Conservation (phyloP, 1,140 invertebrate species). For the Danaus melanippus region DNA sequence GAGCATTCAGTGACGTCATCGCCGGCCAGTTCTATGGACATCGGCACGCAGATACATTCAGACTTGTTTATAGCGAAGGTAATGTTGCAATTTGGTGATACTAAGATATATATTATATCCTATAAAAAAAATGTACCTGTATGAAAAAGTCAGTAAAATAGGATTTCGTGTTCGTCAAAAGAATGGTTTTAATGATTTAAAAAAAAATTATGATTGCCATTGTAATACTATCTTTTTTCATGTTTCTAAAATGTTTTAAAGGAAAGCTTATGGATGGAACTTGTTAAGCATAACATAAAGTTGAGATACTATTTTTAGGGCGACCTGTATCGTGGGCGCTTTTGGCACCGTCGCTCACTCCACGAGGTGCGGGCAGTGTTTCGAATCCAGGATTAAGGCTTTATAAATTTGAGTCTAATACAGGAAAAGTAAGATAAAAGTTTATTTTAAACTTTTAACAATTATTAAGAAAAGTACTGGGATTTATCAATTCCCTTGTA, state of each 20-base stretch:
- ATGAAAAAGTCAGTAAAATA: too few species aligned
- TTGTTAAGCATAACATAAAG: not conserved
- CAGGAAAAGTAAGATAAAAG: conserved; percentile 77
- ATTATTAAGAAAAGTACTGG: too few species aligned
- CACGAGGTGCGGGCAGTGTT: conserved; percentile 79
- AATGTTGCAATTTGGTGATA: conserved; percentile 18
- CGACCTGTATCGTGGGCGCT: conserved; percentile 86
- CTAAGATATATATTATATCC: too few species aligned
- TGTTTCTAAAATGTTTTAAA: too few species aligned
- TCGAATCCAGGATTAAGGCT: conserved; percentile 92
- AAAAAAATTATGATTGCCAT: too few species aligned
- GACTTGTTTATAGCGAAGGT: conserved; percentile 84
- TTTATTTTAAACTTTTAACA: too few species aligned
- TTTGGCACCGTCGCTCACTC: conserved; percentile 88
- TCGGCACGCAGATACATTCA: conserved; percentile 91
- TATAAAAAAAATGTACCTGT: too few species aligned
- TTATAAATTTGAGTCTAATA: conserved; percentile 88
- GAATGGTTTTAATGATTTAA: too few species aligned
- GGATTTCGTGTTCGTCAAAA: too few species aligned
- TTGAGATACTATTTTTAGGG: conserved; percentile 67
- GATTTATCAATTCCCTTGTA: too few species aligned
- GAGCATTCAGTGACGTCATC: conserved; percentile 85
- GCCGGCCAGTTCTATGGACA: conserved; percentile 94
- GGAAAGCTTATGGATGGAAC: too few species aligned
- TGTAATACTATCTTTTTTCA: too few species aligned